Base-by-base conservation (phyloP, 2,797 vertebrate genomes). In the Botia kubotai region DNA sequence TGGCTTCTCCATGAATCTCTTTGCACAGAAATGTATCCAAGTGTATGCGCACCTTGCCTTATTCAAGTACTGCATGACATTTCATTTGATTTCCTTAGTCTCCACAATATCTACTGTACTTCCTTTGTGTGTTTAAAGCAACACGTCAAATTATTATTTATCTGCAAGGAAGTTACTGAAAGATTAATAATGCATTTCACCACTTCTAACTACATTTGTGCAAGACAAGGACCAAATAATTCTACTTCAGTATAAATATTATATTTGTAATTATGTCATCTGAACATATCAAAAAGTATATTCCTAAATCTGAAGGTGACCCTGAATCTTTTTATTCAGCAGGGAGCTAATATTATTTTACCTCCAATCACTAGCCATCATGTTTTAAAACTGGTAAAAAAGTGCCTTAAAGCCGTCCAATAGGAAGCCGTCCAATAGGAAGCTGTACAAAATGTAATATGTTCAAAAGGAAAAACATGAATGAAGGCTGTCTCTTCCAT, bases 231-330 rank as follows among this genome's bases (percentile, higher is more conserved):
- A 67, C 71, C 72, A 74, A 67, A 53, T 67, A 23, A 23, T 39
- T 79, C 74, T 76, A 73, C 79, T 79, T 77, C 48, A 75, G 79
- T 73, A 81, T 71, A 81, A 81, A 77, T 74, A 43, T 81, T 82
- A 84, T 76, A 82, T 73, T 55, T 76, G 39, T 84, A 43, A 57
- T 43, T 63, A 71, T 60, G 60, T 52, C 48, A 71, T 66, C 66
- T 75, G 26, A 81, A 52, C 73, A 75, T 55, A 57, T 83, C 66
- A 65, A 71, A 79, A 79, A 63, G 69, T 33, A 70, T 55, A 63
- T 65, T 71, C 46, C 55, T 72, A 63, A 77, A 23, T 19, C 70
- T 53, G 1, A 26, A 72, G 5, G 11, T 60, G 52, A 62, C 39
- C 23, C 65, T 73, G 70, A 83, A 55, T 58, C 6, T 11, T 70